A percentile compares a stretch with the other conserved stretches of the same genome.
These are phyloP conservation scores for Paedocypris micromegethes DNA, from an alignment of 2,797 vertebrate genomes.

Conservation along the genomic window DNA sequence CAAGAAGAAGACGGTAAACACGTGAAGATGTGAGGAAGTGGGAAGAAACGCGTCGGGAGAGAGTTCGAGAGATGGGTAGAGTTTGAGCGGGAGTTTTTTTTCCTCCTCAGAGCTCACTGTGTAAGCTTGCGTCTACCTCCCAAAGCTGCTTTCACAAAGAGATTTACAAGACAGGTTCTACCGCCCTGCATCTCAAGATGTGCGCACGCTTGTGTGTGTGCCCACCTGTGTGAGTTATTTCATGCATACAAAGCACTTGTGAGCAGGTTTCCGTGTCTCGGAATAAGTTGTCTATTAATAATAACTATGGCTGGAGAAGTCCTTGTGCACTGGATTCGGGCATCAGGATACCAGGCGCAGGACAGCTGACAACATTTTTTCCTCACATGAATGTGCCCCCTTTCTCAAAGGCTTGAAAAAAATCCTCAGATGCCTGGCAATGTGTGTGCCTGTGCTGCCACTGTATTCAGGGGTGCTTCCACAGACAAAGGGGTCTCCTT, in stretches of 20 bases:
- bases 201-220: constrained; percentile 15
- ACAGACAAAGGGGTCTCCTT: constrained; percentile 67
- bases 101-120: constrained; percentile 67
- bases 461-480: constrained; percentile 63
- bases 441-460: constrained; percentile 35
- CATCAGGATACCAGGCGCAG: not conserved
- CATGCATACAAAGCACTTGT: constrained; percentile 20
- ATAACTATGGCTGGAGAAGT: no score
- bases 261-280: not conserved
- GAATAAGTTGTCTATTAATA: not conserved
- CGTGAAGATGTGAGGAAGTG: constrained; percentile 51
- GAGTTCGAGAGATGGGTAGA: constrained; percentile 53
- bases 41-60: constrained; percentile 47
- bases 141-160: constrained; percentile 79
- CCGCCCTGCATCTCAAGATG: constrained; percentile 60
- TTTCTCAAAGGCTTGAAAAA: constrained; percentile 18
- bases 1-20: constrained; percentile 41
- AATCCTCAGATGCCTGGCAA: constrained; percentile 15
- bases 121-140: constrained; percentile 72
- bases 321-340: not conserved
- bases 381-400: constrained; percentile 9
- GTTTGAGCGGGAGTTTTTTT: constrained; percentile 57
- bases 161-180: constrained; percentile 75
- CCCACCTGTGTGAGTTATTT: constrained; percentile 28
- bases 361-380: constrained; percentile 1